Evolutionary conservation across 1,140 invertebrate species (phyloP).

Genomic region (Microplitis mediator): DNA sequence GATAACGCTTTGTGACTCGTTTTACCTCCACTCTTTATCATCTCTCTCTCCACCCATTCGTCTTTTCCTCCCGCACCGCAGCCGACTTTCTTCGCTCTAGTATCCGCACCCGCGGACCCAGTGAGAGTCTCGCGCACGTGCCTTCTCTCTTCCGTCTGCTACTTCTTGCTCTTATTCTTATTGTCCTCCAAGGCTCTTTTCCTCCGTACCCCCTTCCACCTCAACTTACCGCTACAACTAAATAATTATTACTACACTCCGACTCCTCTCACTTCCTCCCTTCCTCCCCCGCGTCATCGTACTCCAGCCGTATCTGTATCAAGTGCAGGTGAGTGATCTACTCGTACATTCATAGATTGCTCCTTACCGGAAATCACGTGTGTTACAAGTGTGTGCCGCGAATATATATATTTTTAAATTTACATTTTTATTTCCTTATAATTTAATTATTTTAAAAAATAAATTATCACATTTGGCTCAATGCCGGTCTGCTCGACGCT

Average conservation of each 20-base stretch:
- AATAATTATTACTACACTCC: conserved; percentile 3
- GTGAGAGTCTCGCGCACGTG: conserved; percentile 10
- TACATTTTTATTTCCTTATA: no score
- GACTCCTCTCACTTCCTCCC: conserved; percentile 1
- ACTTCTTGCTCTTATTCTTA: conserved; percentile 15
- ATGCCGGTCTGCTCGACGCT: no score
- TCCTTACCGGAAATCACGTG: not conserved
- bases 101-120: conserved; percentile 25
- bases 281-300: not conserved
- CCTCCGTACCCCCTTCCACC: conserved; percentile 24
- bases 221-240: conserved; percentile 12
- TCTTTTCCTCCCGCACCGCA: conserved; percentile 27
- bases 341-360: not conserved
- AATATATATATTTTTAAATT: no score
- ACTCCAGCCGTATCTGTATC: not conserved
- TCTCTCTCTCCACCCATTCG: conserved; percentile 25
- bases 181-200: conserved; percentile 22
- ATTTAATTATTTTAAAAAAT: no score
- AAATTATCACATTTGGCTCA: no score
- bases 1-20: conserved; percentile 1
- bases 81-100: conserved; percentile 28
- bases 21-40: conserved; percentile 24
- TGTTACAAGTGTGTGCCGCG: not conserved
- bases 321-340: conserved; percentile 14
- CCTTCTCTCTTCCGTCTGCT: conserved; percentile 5